Evolutionary conservation across 1,140 invertebrate genomes (phyloP).

Genomic region (Acyrthosiphon pisum): DNA sequence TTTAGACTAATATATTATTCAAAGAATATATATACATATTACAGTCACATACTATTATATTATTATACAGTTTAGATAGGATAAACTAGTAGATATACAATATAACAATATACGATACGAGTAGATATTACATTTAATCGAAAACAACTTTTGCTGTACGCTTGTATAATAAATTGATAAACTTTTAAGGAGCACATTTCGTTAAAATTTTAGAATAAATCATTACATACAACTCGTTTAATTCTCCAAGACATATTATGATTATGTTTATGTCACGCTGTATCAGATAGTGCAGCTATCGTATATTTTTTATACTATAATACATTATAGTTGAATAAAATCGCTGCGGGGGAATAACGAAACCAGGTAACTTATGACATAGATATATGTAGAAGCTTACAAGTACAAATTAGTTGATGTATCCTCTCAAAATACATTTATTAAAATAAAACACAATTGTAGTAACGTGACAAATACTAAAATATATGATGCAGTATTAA

Average conservation of each 20-base stretch:
- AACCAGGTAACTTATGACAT: slow-evolving; percentile 20
- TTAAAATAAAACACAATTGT: neutral
- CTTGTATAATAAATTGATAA: slow-evolving; percentile 27
- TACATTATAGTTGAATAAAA: neutral
- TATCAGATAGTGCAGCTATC: slow-evolving; percentile 34
- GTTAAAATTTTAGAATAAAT: slow-evolving; percentile 34
- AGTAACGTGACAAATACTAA: neutral
- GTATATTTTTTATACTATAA: neutral
- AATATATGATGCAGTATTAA: neutral
- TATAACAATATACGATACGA: neutral
- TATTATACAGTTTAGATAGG: slow-evolving; percentile 1
- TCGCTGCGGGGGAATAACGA: slow-evolving; percentile 29
- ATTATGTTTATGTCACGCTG: slow-evolving; percentile 24
- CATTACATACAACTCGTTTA: neutral
- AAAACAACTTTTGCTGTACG: neutral
- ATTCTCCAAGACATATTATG: neutral
- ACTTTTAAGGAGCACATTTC: neutral
- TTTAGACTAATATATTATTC: neutral
- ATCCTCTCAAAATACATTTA: neutral
- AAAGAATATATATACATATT: neutral
- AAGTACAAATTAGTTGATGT: slow-evolving; percentile 25
- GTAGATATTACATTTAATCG: neutral
- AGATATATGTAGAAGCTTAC: slow-evolving; percentile 3
- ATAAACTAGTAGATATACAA: slow-evolving; percentile 9
- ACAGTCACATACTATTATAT: neutral